Conservation (phyloP, 2,113 vertebrate species). For the Ictalurus punctatus region DNA sequence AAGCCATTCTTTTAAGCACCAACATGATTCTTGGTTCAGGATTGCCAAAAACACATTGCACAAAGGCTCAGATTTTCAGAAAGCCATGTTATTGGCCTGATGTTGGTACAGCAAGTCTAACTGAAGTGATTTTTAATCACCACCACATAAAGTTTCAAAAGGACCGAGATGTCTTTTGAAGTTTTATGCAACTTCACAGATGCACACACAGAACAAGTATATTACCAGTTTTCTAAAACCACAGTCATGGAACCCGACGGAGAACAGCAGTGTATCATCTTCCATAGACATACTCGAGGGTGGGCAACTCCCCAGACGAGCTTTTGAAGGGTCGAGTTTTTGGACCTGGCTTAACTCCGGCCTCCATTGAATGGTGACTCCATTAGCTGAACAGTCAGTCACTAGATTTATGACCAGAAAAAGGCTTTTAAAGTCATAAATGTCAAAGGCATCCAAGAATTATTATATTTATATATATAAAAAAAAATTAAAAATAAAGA, state of each 20-base stretch:
- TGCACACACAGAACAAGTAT: not conserved
- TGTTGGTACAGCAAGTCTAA: not conserved
- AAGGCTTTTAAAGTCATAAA: not conserved
- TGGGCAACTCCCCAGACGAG: slow-evolving; percentile 67
- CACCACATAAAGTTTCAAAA: not conserved
- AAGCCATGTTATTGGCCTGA: not conserved
- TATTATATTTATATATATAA: too few species aligned
- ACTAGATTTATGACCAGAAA: slow-evolving; percentile 53
- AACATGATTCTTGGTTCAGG: not conserved
- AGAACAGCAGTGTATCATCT: slow-evolving; percentile 57
- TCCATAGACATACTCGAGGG: slow-evolving; percentile 54
- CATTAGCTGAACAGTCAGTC: slow-evolving; percentile 62
- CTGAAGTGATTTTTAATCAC: not conserved
- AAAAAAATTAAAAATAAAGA: too few species aligned
- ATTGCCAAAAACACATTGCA: not conserved
- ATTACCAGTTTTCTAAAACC: slow-evolving; percentile 63
- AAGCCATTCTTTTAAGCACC: not conserved
- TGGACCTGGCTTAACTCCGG: slow-evolving; percentile 41
- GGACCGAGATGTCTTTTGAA: not conserved
- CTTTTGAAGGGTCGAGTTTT: slow-evolving; percentile 38
- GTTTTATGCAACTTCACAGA: not conserved
- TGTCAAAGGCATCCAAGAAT: not conserved
- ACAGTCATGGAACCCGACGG: slow-evolving; percentile 59
- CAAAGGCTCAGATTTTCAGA: not conserved
- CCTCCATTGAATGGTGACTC: slow-evolving; percentile 61